These are phyloP conservation scores for Ataeniobius toweri DNA, from an alignment of 2,797 vertebrate species.

Conservation along the genomic window DNA sequence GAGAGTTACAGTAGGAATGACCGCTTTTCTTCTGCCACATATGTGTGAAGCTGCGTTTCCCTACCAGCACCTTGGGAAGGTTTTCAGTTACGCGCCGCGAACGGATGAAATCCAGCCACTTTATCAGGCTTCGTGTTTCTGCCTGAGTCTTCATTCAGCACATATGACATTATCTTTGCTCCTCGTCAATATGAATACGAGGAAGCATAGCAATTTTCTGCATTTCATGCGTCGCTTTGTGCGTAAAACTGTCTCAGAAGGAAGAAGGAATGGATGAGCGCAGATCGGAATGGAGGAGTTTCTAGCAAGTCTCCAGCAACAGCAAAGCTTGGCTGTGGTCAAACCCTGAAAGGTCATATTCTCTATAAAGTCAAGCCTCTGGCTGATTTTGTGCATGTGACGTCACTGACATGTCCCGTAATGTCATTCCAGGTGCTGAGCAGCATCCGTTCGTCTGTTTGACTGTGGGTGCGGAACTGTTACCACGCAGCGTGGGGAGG, in stretches of 20 bases:
- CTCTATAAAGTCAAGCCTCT: neutral
- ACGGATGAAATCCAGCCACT: neutral
- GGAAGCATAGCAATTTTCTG: neutral
- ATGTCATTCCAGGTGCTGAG: conserved; percentile 45
- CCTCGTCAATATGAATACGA: neutral
- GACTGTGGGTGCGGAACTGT: neutral
- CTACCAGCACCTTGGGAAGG: conserved; percentile 22
- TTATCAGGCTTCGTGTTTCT: neutral
- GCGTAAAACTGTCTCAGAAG: conserved; percentile 47
- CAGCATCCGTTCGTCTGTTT: neutral
- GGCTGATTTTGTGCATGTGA: conserved; percentile 6
- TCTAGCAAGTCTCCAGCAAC: neutral
- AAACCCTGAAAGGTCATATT: neutral
- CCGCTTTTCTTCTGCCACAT: neutral
- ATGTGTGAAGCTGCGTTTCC: conserved; percentile 1
- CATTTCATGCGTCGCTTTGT: neutral
- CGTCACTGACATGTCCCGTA: conserved; percentile 32
- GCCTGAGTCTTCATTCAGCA: neutral
- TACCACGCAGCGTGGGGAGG: neutral
- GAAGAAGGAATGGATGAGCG: neutral
- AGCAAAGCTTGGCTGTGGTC: neutral
- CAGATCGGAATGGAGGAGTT: neutral
- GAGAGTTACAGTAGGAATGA: neutral
- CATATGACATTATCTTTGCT: neutral
- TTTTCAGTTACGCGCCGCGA: conserved; percentile 31